Conservation (phyloP, 2,797 vertebrate species). For the Tamandua tetradactyla region DNA sequence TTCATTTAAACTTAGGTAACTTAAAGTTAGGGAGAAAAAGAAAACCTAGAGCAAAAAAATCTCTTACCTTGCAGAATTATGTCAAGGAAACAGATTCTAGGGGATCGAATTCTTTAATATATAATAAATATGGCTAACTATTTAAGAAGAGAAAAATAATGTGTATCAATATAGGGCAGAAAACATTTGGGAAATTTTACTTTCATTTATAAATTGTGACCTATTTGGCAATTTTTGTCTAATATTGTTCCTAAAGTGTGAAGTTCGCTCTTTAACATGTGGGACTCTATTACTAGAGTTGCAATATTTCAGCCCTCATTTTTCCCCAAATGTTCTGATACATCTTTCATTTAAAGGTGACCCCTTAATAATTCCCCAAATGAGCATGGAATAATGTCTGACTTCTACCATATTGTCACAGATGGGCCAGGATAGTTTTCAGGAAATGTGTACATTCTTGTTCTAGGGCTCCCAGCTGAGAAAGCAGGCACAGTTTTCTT, state of each 20-base stretch:
- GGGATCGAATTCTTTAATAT: not conserved
- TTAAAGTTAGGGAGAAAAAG: not conserved
- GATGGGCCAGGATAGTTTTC: not conserved
- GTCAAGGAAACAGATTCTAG: conserved; percentile 23
- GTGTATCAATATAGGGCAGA: not conserved
- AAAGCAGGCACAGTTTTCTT: not conserved
- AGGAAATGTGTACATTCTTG: not conserved
- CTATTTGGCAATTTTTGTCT: conserved; percentile 1
- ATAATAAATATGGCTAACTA: not conserved
- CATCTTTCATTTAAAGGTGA: not conserved
- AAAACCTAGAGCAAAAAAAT: not conserved
- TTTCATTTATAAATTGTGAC: not conserved
- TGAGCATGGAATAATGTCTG: not conserved
- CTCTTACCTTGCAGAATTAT: not conserved
- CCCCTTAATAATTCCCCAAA: not conserved
- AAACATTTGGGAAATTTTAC: not conserved
- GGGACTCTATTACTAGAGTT: not conserved
- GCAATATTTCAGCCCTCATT: not conserved
- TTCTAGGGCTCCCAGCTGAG: not conserved
- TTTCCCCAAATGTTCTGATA: not conserved
- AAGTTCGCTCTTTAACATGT: not conserved
- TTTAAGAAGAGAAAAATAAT: conserved; percentile 38
- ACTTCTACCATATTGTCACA: not conserved
- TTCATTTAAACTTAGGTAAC: conserved; percentile 51
- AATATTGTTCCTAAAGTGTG: not conserved